These are phyloP conservation scores for Bufo bufo DNA, from an alignment of 2,113 vertebrate species.

Conservation along the genomic window DNA sequence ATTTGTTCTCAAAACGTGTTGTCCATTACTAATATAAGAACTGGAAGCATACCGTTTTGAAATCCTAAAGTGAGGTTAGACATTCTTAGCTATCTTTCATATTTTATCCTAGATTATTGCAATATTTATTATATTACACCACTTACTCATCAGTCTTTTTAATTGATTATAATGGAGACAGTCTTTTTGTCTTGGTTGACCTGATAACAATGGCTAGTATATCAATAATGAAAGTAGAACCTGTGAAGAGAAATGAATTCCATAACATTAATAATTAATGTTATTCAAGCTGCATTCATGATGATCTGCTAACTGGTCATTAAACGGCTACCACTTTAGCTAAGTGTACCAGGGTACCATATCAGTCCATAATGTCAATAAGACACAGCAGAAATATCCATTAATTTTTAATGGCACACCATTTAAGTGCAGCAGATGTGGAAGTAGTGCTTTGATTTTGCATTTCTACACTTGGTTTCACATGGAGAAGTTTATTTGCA, in stretches of 20 bases:
- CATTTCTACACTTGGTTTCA: not conserved
- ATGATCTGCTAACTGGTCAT: not conserved
- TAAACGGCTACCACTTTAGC: not conserved
- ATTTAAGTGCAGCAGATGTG: constrained; percentile 3
- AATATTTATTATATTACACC: not conserved
- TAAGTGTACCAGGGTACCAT: not conserved
- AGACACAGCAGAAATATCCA: not conserved
- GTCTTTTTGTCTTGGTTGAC: not conserved
- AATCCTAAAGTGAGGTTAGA: too few species aligned
- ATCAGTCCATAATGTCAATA: not conserved
- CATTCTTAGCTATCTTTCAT: not conserved
- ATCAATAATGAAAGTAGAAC: not conserved
- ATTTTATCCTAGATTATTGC: not conserved
- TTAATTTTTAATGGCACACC: constrained; percentile 1
- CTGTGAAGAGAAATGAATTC: not conserved
- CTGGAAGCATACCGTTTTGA: too few species aligned
- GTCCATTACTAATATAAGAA: too few species aligned
- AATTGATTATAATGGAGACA: not conserved
- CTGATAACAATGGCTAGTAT: not conserved
- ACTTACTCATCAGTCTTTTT: not conserved
- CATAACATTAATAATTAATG: not conserved
- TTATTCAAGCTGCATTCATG: not conserved
- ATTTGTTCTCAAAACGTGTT: too few species aligned
- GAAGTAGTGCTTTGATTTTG: constrained; percentile 22
- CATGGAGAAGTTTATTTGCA: constrained; percentile 42